A percentile compares a stretch with the other conserved stretches of the same genome.
Conservation (phyloP, 2,888 invertebrate genomes). For the Charanyca ferruginea region DNA sequence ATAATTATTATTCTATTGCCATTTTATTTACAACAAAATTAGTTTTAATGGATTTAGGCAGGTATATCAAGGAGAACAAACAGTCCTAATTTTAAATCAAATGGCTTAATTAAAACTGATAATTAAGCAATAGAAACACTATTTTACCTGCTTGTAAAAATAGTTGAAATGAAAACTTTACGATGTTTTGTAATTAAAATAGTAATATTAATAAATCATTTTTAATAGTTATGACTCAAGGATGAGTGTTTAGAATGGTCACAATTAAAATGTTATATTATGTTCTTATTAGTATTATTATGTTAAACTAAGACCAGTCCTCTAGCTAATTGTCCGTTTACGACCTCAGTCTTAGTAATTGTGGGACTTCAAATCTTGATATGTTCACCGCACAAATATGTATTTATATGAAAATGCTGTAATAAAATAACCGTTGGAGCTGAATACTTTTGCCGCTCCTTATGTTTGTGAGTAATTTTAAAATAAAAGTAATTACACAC, state of each 20-base stretch:
- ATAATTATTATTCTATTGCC: conserved; percentile 9
- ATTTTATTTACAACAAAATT: conserved; percentile 16
- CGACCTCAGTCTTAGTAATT: conserved; percentile 31
- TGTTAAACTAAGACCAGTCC: not conserved
- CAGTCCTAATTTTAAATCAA: conserved; percentile 19
- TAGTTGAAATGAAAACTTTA: too few relatives aligned
- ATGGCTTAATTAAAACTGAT: conserved; percentile 29
- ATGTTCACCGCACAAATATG: conserved; percentile 42
- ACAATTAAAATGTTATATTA: conserved; percentile 18
- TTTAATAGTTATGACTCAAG: conserved; percentile 35
- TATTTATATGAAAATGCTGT: conserved; percentile 22
- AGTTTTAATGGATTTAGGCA: not conserved
- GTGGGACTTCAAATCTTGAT: conserved; percentile 10
- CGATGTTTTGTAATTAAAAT: too few relatives aligned
- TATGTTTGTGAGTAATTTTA: conserved; percentile 20
- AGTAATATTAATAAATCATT: conserved; percentile 39
- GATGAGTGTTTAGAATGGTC: conserved; percentile 18
- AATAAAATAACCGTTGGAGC: conserved; percentile 42
- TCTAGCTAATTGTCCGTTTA: conserved; percentile 44
- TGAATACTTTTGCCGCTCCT: conserved; percentile 40
- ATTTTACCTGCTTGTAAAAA: too few relatives aligned
- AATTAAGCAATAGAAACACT: conserved; percentile 7
- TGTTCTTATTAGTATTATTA: not conserved
- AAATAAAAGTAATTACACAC: not conserved
- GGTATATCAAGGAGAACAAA: not conserved